Conservation (phyloP, 1,140 invertebrate species). For the Hypsibius dujardini region DNA sequence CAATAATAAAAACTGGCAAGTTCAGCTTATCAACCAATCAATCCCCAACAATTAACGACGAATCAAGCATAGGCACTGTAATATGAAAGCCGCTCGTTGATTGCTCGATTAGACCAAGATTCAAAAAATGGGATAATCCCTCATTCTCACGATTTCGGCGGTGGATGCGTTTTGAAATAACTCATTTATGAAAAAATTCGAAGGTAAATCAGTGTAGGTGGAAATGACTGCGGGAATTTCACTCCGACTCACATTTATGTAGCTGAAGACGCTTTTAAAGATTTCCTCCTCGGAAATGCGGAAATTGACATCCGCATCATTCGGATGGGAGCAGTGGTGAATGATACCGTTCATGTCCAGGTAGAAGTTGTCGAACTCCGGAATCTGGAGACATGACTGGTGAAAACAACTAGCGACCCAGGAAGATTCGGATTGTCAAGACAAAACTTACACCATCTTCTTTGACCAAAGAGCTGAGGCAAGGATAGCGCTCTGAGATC, state of each 20-base stretch:
- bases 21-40: too few species aligned
- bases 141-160: too few species aligned
- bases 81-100: too few species aligned
- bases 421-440: not conserved
- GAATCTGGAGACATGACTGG: constrained; percentile 50
- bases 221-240: too few species aligned
- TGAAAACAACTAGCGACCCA: not conserved
- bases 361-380: constrained; percentile 91
- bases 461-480: constrained; percentile 73
- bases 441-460: constrained; percentile 64
- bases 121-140: too few species aligned
- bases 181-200: too few species aligned
- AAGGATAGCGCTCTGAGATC: constrained; percentile 90
- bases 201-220: too few species aligned
- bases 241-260: constrained; percentile 58
- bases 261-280: constrained; percentile 80
- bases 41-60: too few species aligned
- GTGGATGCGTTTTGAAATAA: too few species aligned
- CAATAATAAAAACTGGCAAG: too few species aligned
- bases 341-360: constrained; percentile 79
- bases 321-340: constrained; percentile 86
- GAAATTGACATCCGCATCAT: constrained; percentile 75
- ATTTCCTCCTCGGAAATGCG: constrained; percentile 76
- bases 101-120: too few species aligned
- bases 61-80: too few species aligned